These are phyloP conservation scores for Isurus oxyrinchus DNA, from an alignment of 2,113 vertebrate species.

Conservation along the genomic window DNA sequence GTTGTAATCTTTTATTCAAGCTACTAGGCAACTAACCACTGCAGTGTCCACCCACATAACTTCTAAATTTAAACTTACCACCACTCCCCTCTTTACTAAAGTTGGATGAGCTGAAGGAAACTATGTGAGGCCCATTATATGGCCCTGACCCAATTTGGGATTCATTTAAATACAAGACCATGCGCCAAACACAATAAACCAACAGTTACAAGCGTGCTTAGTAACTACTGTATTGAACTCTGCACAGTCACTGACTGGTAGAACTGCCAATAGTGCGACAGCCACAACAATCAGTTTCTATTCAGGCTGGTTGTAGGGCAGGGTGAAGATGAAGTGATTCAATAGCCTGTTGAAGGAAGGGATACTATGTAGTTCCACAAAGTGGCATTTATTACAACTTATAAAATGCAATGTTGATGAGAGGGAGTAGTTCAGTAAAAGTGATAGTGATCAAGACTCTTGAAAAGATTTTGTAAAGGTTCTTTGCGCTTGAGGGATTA, in stretches of 20 bases:
- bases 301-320: neutral
- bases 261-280: neutral
- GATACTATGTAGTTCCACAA: neutral
- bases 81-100: neutral
- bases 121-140: neutral
- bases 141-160: neutral
- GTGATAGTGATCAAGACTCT: neutral
- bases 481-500: neutral
- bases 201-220: neutral
- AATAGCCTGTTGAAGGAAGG: neutral
- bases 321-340: neutral
- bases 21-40: neutral
- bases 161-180: neutral
- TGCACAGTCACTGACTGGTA: neutral
- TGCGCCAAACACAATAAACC: neutral
- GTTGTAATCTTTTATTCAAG: neutral
- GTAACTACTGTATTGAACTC: constrained; percentile 7
- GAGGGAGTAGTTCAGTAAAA: neutral
- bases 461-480: neutral
- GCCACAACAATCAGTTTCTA: neutral
- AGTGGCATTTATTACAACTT: neutral
- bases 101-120: constrained; percentile 29
- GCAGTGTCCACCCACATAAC: constrained; percentile 13
- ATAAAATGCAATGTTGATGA: neutral
- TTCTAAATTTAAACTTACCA: constrained; percentile 1